Evolutionary conservation across 2,797 vertebrate species (phyloP), one percentile per base, ranked within the genome.

Genomic region (Hemitrygon akajei): DNA sequence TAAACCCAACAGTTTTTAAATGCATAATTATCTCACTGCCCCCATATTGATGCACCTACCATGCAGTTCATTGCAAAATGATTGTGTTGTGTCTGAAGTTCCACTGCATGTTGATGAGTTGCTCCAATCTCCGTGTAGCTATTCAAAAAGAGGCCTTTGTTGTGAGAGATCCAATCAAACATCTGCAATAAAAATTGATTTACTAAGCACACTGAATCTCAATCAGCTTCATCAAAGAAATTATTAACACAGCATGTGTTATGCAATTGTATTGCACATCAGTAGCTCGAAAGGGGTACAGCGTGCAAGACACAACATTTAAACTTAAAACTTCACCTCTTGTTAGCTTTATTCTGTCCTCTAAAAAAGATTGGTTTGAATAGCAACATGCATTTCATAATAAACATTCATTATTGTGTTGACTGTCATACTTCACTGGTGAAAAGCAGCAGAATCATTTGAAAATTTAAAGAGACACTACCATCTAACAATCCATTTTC

Each of bases 91-190:
- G 99, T 99, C 96, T 99, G 99, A 95, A 99, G 98, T 95, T 99
- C 99, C 96, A 98, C 97, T 0, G 99, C 98, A 0, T 99, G 99
- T 56, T 98, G 98, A 94, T 99, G 98, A 96, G 98, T 99, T 97
- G 98, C 98, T 94, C 99, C 99, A 0, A 99, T 99, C 96, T 99
- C 99, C 0, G 99, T 99, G 97, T 99, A 99, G 96, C 98, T 98
- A 94, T 99, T 99, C 96, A 99, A 97, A 96, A 99, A 99, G 95
- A 99, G 97, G 95, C 98, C 98, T 97, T 99, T 99, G 97, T 99
- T 99, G 98, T 99, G 99, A 96, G 98, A 98, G 97, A 99, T 99
- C 99, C 99, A 99, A 97, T 99, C 99, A 96, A 99, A 99, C 99
- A 99, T 99, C 99, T 99, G 97, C 95, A 18, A 93, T 73, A 76